Percentiles rank a stretch among this genome's conserved stretches.
phyloP scores from a whole-genome alignment of 2,113 vertebrate species.

The Carassius carassius region DNA sequence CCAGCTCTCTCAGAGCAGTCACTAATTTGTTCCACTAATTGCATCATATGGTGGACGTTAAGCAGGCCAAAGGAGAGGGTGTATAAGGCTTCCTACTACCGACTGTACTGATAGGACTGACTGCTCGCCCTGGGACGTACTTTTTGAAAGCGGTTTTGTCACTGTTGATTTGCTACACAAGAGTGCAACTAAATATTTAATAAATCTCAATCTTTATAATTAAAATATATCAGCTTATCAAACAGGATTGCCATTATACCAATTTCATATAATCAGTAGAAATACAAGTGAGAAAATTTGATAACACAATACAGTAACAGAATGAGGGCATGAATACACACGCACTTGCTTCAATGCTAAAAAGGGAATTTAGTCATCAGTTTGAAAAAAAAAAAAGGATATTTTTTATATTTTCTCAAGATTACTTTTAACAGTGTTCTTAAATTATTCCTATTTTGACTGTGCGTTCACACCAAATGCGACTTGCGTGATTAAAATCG shows the following conservation, averaged over 20 bases:
- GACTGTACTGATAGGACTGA: neutral
- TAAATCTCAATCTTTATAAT: neutral
- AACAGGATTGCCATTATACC: neutral
- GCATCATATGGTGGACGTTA: slow-evolving; percentile 30
- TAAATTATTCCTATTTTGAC: no score
- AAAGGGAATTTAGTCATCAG: no score
- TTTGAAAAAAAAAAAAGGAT: no score
- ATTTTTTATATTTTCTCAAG: no score
- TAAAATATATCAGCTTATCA: neutral
- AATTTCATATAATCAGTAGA: neutral
- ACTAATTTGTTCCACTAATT: slow-evolving; percentile 51
- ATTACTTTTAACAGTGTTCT: no score
- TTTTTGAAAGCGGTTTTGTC: neutral
- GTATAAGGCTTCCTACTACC: neutral
- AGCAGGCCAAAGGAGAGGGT: slow-evolving; percentile 3
- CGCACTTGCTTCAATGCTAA: no score
- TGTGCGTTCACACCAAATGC: no score
- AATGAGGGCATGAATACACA: neutral
- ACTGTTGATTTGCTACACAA: neutral
- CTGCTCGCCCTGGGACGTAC: neutral
- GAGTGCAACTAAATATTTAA: neutral
- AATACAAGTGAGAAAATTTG: neutral
- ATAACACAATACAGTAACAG: neutral
- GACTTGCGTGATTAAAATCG: no score
- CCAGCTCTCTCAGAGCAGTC: slow-evolving; percentile 26